phyloP scores from a whole-genome alignment of 2,888 invertebrate species.

The Agelastica alni region DNA sequence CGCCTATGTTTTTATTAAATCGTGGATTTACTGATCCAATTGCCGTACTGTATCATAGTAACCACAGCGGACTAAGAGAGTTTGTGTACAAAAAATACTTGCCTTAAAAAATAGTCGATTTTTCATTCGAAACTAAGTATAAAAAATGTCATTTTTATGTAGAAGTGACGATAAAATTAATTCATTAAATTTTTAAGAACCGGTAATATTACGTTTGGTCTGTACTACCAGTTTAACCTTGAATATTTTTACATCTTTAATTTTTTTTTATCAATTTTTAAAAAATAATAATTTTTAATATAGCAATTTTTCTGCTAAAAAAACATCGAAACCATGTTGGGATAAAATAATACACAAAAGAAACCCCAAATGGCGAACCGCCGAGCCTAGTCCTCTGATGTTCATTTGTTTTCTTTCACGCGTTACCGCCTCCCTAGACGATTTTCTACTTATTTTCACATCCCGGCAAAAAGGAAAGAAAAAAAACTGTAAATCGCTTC shows the following conservation, averaged over 20 bases:
- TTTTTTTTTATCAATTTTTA: too few species aligned
- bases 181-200: too few species aligned
- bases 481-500: slow-evolving; percentile 29
- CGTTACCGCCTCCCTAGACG: slow-evolving; percentile 24
- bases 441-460: slow-evolving; percentile 35
- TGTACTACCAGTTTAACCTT: too few species aligned
- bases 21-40: too few species aligned
- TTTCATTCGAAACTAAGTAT: background rate
- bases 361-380: slow-evolving; percentile 10
- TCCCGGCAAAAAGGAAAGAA: slow-evolving; percentile 23
- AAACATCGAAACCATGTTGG: background rate
- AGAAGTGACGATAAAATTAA: too few species aligned
- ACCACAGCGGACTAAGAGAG: background rate
- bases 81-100: background rate
- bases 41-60: background rate
- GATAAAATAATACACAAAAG: slow-evolving; percentile 4
- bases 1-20: too few species aligned
- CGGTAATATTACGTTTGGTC: too few species aligned
- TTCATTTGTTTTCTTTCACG: slow-evolving; percentile 26
- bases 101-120: too few species aligned
- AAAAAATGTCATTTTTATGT: background rate
- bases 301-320: background rate
- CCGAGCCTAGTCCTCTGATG: slow-evolving; percentile 11
- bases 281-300: too few species aligned
- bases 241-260: too few species aligned